phyloP scores from a whole-genome alignment of 2,888 invertebrate species.

The Chaetogeoica ovagalla region DNA sequence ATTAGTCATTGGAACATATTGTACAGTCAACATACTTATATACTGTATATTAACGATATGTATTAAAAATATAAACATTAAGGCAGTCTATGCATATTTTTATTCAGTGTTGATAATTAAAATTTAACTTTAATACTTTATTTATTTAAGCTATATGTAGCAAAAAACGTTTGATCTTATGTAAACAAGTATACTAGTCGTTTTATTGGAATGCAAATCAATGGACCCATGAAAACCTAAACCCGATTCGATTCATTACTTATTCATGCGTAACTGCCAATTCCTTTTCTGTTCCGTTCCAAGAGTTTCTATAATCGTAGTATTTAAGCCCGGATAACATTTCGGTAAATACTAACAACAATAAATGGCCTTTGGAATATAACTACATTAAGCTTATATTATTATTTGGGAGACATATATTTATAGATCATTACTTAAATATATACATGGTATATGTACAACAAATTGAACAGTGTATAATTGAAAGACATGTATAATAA shows the following conservation, averaged over 20 bases:
- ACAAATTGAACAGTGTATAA: too few species aligned
- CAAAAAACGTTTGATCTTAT: background rate
- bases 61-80: too few species aligned
- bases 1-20: too few species aligned
- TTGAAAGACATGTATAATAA: too few species aligned
- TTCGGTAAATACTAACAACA: background rate
- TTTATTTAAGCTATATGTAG: too few species aligned
- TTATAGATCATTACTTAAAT: background rate
- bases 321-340: background rate
- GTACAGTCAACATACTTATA: too few species aligned
- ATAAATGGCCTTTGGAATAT: background rate
- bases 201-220: conserved; percentile 24
- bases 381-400: background rate
- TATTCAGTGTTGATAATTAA: too few species aligned
- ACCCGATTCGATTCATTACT: conserved; percentile 26
- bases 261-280: conserved; percentile 16
- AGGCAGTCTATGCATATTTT: too few species aligned
- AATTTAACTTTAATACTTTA: too few species aligned
- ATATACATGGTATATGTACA: too few species aligned
- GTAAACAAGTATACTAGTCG: conserved; percentile 19
- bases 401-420: background rate
- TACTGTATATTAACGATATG: too few species aligned
- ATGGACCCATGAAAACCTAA: conserved; percentile 6
- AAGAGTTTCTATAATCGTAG: background rate
- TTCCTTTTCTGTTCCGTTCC: conserved; percentile 17